phyloP scores from a whole-genome alignment of 1,140 invertebrate genomes.

The silkworm (Bombyx mori) region DNA sequence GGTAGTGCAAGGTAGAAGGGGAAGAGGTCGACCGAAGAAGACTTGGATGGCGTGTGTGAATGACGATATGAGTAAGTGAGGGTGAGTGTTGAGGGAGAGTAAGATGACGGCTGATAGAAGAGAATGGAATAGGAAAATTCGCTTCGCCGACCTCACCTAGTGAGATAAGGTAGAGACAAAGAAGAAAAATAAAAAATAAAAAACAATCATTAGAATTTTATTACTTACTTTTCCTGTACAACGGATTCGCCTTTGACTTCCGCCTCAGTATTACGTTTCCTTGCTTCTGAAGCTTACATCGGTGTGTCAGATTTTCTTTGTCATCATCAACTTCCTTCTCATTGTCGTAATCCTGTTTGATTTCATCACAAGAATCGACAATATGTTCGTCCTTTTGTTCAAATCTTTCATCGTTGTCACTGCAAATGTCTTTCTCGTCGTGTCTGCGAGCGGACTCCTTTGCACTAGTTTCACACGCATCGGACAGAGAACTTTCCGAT shows the following conservation, averaged over 20 bases:
- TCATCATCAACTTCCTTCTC: conserved; percentile 40
- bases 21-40: no score
- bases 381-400: conserved; percentile 22
- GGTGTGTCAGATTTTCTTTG: conserved; percentile 31
- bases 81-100: no score
- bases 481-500: conserved; percentile 89
- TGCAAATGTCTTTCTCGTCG: conserved; percentile 80
- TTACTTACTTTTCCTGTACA: conserved; percentile 78
- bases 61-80: no score
- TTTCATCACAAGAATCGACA: conserved; percentile 46
- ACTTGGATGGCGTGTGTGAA: no score
- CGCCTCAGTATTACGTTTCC: conserved; percentile 75
- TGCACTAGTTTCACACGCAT: conserved; percentile 76
- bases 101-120: no score
- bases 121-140: no score
- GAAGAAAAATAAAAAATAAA: background rate
- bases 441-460: conserved; percentile 79
- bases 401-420: conserved; percentile 70
- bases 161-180: no score
- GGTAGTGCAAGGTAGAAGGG: no score
- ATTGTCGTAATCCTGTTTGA: conserved; percentile 42
- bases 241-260: conserved; percentile 75
- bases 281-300: conserved; percentile 62
- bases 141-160: no score
- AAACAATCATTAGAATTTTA: background rate